Conservation (phyloP, 2,113 vertebrate species). For the Dissostichus mawsoni region DNA sequence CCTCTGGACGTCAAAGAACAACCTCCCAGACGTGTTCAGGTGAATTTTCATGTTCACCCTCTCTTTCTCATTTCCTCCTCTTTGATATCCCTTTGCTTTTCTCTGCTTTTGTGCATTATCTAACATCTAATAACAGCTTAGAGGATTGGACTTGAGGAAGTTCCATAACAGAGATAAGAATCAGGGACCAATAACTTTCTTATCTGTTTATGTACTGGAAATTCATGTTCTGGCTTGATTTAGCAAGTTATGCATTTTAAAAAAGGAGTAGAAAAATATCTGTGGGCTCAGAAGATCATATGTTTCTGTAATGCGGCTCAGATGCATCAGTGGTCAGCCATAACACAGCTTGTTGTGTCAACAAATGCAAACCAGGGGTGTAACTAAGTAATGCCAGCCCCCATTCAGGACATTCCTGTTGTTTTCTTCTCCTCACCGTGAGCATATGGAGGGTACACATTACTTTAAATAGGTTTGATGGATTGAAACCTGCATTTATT, state of each 20-base stretch:
- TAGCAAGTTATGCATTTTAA: not conserved
- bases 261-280: not conserved
- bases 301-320: not conserved
- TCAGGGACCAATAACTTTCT: constrained; percentile 1
- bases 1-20: constrained; percentile 59
- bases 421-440: not conserved
- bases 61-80: constrained; percentile 37
- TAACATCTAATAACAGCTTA: constrained; percentile 22
- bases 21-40: constrained; percentile 31
- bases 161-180: constrained; percentile 14
- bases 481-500: not conserved
- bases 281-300: not conserved
- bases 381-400: not conserved
- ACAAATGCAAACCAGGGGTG: not conserved
- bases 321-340: not conserved
- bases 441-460: not conserved
- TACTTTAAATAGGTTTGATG: not conserved
- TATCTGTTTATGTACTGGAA: constrained; percentile 3
- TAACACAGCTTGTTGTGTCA: not conserved
- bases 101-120: constrained; percentile 5
- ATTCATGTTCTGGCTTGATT: not conserved
- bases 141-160: constrained; percentile 7
- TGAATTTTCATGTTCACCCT: constrained; percentile 24
- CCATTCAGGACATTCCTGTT: not conserved
- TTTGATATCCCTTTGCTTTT: not conserved